Conservation (phyloP, 2,797 vertebrate genomes). For the Mionectes olivaceus region DNA sequence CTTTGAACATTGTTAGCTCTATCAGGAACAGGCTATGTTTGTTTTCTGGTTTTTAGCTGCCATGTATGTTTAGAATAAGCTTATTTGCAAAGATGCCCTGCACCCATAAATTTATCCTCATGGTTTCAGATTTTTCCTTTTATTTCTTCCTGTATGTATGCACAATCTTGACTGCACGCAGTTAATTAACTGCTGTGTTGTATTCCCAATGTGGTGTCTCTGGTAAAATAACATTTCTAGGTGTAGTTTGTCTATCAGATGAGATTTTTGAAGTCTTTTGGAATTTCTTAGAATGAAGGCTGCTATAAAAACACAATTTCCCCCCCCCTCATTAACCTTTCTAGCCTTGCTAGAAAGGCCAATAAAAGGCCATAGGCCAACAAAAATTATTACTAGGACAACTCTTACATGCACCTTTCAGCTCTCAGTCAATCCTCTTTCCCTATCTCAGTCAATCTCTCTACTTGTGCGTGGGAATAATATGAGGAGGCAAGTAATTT, state of each 20-base stretch:
- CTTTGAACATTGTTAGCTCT: background rate
- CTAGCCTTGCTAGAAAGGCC: background rate
- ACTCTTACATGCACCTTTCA: background rate
- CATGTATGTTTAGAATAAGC: background rate
- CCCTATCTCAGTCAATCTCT: background rate
- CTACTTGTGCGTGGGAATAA: background rate
- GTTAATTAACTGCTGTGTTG: background rate
- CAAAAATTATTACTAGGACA: background rate
- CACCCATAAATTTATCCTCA: background rate
- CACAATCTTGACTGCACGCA: background rate
- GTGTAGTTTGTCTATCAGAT: background rate
- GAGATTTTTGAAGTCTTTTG: background rate
- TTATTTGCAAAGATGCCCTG: background rate
- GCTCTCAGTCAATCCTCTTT: background rate
- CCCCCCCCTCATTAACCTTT: background rate
- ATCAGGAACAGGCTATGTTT: background rate
- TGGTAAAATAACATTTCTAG: background rate
- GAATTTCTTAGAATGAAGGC: background rate
- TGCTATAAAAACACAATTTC: background rate
- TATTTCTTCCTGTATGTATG: background rate
- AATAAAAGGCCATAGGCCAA: background rate
- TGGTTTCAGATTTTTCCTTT: background rate
- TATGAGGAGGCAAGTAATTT: background rate
- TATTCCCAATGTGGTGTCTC: background rate
- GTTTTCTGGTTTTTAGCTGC: background rate